Evolutionary conservation across 2,888 invertebrate species (phyloP).

Genomic region (Tetranychus truncatus): DNA sequence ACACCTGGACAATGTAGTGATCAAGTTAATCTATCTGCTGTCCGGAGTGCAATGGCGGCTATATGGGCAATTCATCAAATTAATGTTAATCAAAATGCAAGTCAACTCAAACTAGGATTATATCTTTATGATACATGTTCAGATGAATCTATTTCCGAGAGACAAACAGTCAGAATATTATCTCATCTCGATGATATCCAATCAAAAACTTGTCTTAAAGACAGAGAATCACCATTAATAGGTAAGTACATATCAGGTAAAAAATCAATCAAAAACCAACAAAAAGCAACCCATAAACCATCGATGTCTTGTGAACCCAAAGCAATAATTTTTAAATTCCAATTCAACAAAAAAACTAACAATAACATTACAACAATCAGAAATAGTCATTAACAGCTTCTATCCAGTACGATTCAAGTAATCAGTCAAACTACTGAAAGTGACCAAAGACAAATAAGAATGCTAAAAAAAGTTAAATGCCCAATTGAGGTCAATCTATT

Average conservation of each 20-base stretch:
- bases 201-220: slow-evolving; percentile 20
- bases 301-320: no score
- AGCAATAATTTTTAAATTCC: no score
- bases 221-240: slow-evolving; percentile 23
- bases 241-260: slow-evolving; percentile 17
- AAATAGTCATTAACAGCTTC: no score
- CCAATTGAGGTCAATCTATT: no score
- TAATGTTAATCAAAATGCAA: slow-evolving; percentile 19
- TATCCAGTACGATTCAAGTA: no score
- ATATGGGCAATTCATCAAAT: slow-evolving; percentile 26
- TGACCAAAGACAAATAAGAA: no score
- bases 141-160: slow-evolving; percentile 21
- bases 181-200: slow-evolving; percentile 24
- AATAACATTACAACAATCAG: no score
- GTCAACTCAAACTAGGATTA: slow-evolving; percentile 21
- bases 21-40: slow-evolving; percentile 12
- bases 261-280: background rate
- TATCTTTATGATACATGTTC: slow-evolving; percentile 26
- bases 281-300: background rate
- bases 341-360: no score
- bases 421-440: no score
- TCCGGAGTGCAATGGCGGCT: slow-evolving; percentile 25
- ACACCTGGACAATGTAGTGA: slow-evolving; percentile 6
- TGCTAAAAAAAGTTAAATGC: no score
- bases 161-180: slow-evolving; percentile 25